Conservation (phyloP, 2,113 vertebrate genomes). For the Herpetotheres cachinnans region DNA sequence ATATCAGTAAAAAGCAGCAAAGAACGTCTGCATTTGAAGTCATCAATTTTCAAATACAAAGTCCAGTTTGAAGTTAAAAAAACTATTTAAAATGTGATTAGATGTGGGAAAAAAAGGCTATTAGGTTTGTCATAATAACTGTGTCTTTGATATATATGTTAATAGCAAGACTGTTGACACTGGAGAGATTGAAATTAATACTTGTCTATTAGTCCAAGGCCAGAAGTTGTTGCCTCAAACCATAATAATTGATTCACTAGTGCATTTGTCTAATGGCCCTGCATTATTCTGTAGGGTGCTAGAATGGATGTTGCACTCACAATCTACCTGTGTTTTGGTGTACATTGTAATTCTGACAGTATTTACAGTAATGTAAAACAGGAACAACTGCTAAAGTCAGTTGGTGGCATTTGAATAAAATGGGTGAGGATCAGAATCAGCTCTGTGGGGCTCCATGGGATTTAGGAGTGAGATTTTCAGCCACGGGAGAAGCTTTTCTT, state of each 20-base stretch:
- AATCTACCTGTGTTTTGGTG: not conserved
- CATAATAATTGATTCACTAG: conserved; percentile 68
- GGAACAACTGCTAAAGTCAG: not conserved
- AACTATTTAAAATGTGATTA: not conserved
- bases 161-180: conserved; percentile 56
- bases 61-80: not conserved
- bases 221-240: conserved; percentile 68
- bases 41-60: not conserved
- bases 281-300: not conserved
- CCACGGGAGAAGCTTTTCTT: not conserved
- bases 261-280: conserved; percentile 64
- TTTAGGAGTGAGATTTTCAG: not conserved
- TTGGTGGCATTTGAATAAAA: not conserved
- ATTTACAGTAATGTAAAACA: not conserved
- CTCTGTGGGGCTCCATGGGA: not conserved
- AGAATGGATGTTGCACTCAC: not conserved
- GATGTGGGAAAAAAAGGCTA: not conserved
- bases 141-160: conserved; percentile 49
- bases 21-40: not conserved
- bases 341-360: not conserved
- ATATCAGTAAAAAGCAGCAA: not conserved
- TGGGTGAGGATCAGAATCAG: not conserved
- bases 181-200: conserved; percentile 67
- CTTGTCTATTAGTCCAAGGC: conserved; percentile 54
- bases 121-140: conserved; percentile 22